Percentiles rank a stretch among this genome's conserved stretches.
Conservation (phyloP, 2,888 invertebrate genomes). For the Sphaerophoria taeniata region DNA sequence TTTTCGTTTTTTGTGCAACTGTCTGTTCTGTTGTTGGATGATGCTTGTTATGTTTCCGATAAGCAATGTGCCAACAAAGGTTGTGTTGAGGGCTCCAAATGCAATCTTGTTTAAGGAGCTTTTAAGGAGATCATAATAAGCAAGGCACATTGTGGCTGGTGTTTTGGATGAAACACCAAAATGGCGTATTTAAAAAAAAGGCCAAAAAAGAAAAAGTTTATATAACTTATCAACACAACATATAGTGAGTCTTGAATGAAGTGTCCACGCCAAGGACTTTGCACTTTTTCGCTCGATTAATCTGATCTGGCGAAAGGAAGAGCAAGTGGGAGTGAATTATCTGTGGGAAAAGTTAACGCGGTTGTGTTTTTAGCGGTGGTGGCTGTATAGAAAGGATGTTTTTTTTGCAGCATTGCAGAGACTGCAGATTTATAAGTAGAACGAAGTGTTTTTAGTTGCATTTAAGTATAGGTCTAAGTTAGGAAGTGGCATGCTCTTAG, state of each 20-base stretch:
- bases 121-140: conserved; percentile 59
- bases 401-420: conserved; percentile 52
- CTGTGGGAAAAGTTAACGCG: conserved; percentile 27
- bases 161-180: conserved; percentile 1
- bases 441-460: not conserved
- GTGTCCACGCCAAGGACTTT: conserved; percentile 22
- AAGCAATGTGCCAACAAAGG: conserved; percentile 61
- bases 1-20: not conserved
- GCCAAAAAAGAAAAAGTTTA: conserved; percentile 45
- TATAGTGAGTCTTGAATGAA: conserved; percentile 31
- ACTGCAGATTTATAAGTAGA: conserved; percentile 43
- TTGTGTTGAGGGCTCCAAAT: conserved; percentile 3
- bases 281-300: not conserved
- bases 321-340: conserved; percentile 19
- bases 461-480: conserved; percentile 8
- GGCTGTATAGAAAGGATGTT: not conserved
- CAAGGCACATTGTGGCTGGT: conserved; percentile 15
- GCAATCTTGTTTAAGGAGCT: conserved; percentile 25
- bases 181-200: not conserved
- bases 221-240: conserved; percentile 56
- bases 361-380: conserved; percentile 26
- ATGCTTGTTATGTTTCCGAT: conserved; percentile 46
- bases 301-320: conserved; percentile 11
- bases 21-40: not conserved
- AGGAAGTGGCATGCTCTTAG: conserved; percentile 22